phyloP scores from a whole-genome alignment of 2,888 invertebrate species.

The Gisinianus flammeolus region DNA sequence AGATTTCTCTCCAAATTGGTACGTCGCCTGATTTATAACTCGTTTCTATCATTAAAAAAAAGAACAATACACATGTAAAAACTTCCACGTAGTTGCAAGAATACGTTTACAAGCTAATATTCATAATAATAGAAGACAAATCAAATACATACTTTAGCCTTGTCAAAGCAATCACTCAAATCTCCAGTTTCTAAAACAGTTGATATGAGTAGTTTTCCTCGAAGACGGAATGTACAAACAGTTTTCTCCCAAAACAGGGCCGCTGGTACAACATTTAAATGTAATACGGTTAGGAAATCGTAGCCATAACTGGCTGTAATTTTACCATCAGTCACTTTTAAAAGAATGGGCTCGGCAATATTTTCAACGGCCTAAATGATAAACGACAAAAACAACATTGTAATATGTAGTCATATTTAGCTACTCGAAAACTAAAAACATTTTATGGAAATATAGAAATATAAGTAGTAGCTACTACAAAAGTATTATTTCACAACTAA shows the following conservation, averaged over 20 bases:
- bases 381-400: conserved; percentile 27
- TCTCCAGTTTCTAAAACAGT: conserved; percentile 55
- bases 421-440: no score
- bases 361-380: conserved; percentile 51
- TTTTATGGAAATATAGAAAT: no score
- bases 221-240: conserved; percentile 55
- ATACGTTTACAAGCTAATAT: no score
- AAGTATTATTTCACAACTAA: no score
- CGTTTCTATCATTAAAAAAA: conserved; percentile 41
- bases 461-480: no score
- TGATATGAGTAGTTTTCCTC: conserved; percentile 53
- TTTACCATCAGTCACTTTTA: conserved; percentile 54
- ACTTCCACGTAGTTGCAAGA: no score
- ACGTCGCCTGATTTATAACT: conserved; percentile 55
- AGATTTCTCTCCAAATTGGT: conserved; percentile 44
- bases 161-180: conserved; percentile 50
- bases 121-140: not conserved
- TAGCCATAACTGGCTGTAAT: conserved; percentile 51
- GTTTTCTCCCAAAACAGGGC: conserved; percentile 54
- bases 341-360: conserved; percentile 47
- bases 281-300: conserved; percentile 49
- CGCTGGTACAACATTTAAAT: conserved; percentile 47
- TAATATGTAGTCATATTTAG: no score
- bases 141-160: conserved; percentile 46
- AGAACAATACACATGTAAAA: no score